A percentile compares a stretch with the other conserved stretches of the same genome.
Evolutionary conservation across 2,888 invertebrate genomes (phyloP).

Genomic region (Torymus auratus): DNA sequence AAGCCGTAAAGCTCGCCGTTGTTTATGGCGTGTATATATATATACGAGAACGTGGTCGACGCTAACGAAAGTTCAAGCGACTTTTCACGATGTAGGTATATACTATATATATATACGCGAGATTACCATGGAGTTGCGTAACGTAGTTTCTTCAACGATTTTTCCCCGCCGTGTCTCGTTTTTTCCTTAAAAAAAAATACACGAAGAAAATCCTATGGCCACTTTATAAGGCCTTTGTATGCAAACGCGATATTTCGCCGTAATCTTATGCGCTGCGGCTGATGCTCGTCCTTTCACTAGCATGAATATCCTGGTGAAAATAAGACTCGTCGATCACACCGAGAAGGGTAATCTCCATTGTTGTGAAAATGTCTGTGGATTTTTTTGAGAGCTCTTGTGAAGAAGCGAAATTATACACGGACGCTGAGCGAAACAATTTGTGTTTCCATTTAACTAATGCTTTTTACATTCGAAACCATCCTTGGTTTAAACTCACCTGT

Average conservation of each 20-base stretch:
- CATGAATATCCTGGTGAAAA: conserved; percentile 37
- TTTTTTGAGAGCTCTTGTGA: neutral
- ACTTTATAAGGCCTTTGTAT: conserved; percentile 37
- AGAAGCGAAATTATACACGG: neutral
- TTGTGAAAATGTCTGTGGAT: conserved; percentile 45
- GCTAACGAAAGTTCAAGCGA: conserved; percentile 1
- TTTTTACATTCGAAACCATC: too few relatives aligned
- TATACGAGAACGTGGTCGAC: neutral
- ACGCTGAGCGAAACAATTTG: neutral
- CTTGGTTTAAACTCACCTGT: too few relatives aligned
- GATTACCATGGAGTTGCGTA: conserved; percentile 2
- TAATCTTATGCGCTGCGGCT: conserved; percentile 5
- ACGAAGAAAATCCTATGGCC: neutral
- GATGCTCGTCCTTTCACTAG: conserved; percentile 47
- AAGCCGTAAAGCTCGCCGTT: conserved; percentile 15
- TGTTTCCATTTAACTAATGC: neutral
- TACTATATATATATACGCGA: too few relatives aligned
- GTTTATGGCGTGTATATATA: neutral
- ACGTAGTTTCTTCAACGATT: conserved; percentile 14
- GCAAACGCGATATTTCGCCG: conserved; percentile 32
- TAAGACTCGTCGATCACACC: conserved; percentile 32
- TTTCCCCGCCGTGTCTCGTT: neutral
- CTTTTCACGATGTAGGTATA: neutral
- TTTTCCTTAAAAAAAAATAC: neutral
- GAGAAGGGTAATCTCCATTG: conserved; percentile 37